Percentiles rank a stretch among this genome's conserved stretches.
Evolutionary conservation across 1,140 invertebrate species (phyloP).

Genomic region (Linepithema humile): DNA sequence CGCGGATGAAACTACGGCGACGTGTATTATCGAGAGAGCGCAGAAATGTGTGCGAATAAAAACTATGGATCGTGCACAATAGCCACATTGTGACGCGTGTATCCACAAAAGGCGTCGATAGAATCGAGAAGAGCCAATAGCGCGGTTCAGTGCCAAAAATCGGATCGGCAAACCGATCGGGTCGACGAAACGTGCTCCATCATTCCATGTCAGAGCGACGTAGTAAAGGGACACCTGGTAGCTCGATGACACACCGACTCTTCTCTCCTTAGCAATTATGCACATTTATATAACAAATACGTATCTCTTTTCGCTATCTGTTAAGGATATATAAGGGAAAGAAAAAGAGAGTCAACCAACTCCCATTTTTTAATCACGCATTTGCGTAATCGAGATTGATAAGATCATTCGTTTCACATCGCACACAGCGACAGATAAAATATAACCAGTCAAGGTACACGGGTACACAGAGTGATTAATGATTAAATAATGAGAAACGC

Average conservation of each 20-base stretch:
- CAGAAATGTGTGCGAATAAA: constrained; percentile 70
- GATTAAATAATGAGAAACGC: not conserved
- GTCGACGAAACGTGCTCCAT: constrained; percentile 67
- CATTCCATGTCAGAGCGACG: constrained; percentile 46
- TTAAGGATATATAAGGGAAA: not conserved
- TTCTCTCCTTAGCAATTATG: constrained; percentile 12
- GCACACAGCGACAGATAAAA: not conserved
- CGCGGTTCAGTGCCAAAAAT: constrained; percentile 50
- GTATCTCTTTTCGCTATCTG: not conserved
- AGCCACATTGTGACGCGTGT: constrained; percentile 76
- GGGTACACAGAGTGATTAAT: constrained; percentile 8
- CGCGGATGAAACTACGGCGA: constrained; percentile 50
- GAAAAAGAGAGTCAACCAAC: constrained; percentile 1
- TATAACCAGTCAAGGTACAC: not conserved
- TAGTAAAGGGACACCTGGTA: constrained; percentile 49
- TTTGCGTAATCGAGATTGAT: constrained; percentile 26
- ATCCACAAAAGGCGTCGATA: constrained; percentile 71
- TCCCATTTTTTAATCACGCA: not conserved
- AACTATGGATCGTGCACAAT: constrained; percentile 77
- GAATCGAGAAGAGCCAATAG: constrained; percentile 29
- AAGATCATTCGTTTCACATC: constrained; percentile 16
- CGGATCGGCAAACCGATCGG: constrained; percentile 21
- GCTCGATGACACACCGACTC: constrained; percentile 10
- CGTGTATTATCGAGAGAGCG: constrained; percentile 58
- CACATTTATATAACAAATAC: constrained; percentile 45